These are phyloP conservation scores for Oostethus manadensis DNA, from an alignment of 2,113 vertebrate genomes.

Conservation along the genomic window DNA sequence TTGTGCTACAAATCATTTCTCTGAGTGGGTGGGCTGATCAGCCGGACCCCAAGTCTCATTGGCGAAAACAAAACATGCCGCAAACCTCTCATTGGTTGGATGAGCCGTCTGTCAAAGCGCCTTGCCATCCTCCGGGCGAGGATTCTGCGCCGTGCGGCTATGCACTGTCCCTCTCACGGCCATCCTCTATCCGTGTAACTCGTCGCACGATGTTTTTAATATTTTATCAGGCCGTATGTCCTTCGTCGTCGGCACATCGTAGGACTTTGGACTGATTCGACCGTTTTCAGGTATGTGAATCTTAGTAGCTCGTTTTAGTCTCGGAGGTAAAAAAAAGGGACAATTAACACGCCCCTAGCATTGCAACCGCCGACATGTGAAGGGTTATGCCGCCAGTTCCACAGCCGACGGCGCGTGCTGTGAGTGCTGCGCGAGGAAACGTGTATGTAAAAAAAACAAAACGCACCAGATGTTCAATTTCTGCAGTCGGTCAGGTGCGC, in stretches of 20 bases:
- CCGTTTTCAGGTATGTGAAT: constrained; percentile 38
- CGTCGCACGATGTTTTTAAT: constrained; percentile 50
- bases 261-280: constrained; percentile 37
- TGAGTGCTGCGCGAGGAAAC: background rate
- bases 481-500: constrained; percentile 34
- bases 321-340: background rate
- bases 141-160: constrained; percentile 36
- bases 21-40: constrained; percentile 7
- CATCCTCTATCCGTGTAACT: constrained; percentile 26
- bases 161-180: constrained; percentile 49
- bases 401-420: background rate
- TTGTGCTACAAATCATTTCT: background rate
- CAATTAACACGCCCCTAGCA: constrained; percentile 15
- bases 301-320: background rate
- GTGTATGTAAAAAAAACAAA: constrained; percentile 15
- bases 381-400: constrained; percentile 13
- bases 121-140: constrained; percentile 15
- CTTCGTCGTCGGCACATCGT: constrained; percentile 6
- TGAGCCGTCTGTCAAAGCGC: constrained; percentile 5
- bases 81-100: constrained; percentile 55
- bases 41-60: constrained; percentile 28
- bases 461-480: constrained; percentile 1
- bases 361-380: background rate
- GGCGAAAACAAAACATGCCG: constrained; percentile 4
- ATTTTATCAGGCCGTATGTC: constrained; percentile 14